Percentiles rank a stretch among this genome's conserved stretches.
These are phyloP conservation scores for Agrotis puta DNA, from an alignment of 2,888 invertebrate genomes.

Conservation along the genomic window DNA sequence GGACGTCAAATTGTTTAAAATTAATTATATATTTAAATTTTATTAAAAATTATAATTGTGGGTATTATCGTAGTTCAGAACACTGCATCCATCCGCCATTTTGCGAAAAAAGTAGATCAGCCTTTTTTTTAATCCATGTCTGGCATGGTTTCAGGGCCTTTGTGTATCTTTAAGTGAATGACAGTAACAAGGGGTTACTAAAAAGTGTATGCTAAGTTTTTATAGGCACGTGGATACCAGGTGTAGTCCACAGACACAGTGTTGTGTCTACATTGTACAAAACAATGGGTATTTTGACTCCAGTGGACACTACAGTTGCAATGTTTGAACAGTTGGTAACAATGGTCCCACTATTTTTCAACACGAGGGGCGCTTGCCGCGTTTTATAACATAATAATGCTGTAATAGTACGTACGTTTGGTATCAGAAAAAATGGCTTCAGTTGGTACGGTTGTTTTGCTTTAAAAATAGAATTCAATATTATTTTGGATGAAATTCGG, in stretches of 20 bases:
- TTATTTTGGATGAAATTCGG: not conserved
- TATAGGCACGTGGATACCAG: slow-evolving; percentile 79
- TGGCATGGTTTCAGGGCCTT: no score
- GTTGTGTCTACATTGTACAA: slow-evolving; percentile 79
- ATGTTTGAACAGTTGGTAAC: slow-evolving; percentile 84
- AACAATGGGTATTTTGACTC: slow-evolving; percentile 88
- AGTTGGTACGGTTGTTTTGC: slow-evolving; percentile 9
- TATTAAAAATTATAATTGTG: no score
- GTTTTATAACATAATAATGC: slow-evolving; percentile 60
- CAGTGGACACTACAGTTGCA: slow-evolving; percentile 71
- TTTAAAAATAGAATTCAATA: not conserved
- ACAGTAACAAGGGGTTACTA: slow-evolving; percentile 7
- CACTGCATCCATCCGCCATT: no score
- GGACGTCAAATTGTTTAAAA: no score
- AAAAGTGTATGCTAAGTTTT: slow-evolving; percentile 49
- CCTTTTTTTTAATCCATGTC: no score
- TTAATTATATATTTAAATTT: not conserved
- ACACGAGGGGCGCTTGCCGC: slow-evolving; percentile 61
- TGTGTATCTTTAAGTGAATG: no score
- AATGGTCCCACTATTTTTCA: slow-evolving; percentile 75
- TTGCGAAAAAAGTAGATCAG: no score
- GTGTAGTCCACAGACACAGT: slow-evolving; percentile 74
- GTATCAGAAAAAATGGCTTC: slow-evolving; percentile 47
- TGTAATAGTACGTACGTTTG: slow-evolving; percentile 50
- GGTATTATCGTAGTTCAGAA: no score